These are phyloP conservation scores for Cecidostiba fungosa DNA, from an alignment of 2,888 invertebrate genomes.

Conservation along the genomic window DNA sequence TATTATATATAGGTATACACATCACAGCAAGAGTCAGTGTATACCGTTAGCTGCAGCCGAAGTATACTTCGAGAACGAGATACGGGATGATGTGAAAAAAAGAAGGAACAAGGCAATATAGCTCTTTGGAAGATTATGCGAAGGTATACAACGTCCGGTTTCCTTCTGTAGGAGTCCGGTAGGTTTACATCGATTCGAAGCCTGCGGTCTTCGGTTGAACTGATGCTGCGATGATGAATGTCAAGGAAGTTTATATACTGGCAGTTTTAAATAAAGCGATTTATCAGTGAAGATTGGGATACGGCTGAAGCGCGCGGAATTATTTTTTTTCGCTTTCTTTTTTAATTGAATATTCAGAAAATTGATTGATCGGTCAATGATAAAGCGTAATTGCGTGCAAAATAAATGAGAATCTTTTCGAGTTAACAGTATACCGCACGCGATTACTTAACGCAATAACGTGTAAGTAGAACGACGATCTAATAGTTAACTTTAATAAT, in stretches of 20 bases:
- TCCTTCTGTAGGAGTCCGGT: neutral
- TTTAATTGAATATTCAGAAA: constrained; percentile 4
- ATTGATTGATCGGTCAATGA: neutral
- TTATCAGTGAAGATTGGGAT: neutral
- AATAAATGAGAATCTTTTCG: neutral
- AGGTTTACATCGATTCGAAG: neutral
- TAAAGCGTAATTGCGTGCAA: neutral
- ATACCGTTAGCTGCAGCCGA: constrained; percentile 38
- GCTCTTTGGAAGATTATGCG: constrained; percentile 32
- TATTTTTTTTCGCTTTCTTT: neutral
- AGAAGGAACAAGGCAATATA: constrained; percentile 1
- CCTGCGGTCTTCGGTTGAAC: neutral
- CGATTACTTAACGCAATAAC: too few species aligned
- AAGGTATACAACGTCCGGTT: constrained; percentile 5
- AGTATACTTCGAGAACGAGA: constrained; percentile 8
- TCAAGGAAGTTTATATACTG: neutral
- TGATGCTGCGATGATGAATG: neutral
- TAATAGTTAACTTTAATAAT: too few species aligned
- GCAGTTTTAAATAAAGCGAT: neutral
- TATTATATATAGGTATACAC: too few species aligned
- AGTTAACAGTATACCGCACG: neutral
- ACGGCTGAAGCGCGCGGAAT: neutral
- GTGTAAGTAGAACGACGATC: too few species aligned
- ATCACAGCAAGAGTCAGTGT: neutral
- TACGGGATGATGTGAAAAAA: constrained; percentile 8